Evolutionary conservation across 1,140 invertebrate genomes (phyloP).

Genomic region (Drosophila elegans): DNA sequence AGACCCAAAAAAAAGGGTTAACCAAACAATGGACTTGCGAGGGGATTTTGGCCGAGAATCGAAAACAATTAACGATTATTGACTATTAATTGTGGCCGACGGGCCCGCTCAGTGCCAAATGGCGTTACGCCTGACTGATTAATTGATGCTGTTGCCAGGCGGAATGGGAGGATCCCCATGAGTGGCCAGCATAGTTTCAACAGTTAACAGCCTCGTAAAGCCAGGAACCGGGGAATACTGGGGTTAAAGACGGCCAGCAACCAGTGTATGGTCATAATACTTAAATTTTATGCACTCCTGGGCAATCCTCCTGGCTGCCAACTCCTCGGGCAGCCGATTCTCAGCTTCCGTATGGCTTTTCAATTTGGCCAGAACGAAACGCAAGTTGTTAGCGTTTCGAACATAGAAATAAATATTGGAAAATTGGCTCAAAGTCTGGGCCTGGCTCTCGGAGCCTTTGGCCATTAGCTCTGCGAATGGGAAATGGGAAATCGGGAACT

Average conservation of each 20-base stretch:
- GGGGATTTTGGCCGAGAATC: constrained; percentile 36
- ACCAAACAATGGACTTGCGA: constrained; percentile 30
- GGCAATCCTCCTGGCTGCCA: constrained; percentile 29
- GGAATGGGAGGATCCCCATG: constrained; percentile 31
- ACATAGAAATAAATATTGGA: constrained; percentile 79
- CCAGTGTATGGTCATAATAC: constrained; percentile 69
- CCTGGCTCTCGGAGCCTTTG: constrained; percentile 6
- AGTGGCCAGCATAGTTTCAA: constrained; percentile 51
- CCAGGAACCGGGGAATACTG: not conserved
- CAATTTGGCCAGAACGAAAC: constrained; percentile 66
- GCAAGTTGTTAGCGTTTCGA: constrained; percentile 70
- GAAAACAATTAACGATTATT: constrained; percentile 79
- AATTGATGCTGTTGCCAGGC: constrained; percentile 49
- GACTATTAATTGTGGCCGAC: constrained; percentile 60
- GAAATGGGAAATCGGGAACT: constrained; percentile 43
- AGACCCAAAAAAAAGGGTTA: constrained; percentile 52
- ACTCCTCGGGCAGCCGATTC: constrained; percentile 24
- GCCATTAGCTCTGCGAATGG: constrained; percentile 36
- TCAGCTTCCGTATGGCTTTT: constrained; percentile 71
- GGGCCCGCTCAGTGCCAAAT: constrained; percentile 71
- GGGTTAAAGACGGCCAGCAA: constrained; percentile 14
- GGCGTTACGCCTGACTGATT: constrained; percentile 74
- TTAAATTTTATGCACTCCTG: constrained; percentile 76
- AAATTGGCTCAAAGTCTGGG: constrained; percentile 68
- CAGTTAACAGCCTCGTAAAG: constrained; percentile 72